Conservation (phyloP, 2,797 vertebrate genomes). For the Nyctibius grandis region DNA sequence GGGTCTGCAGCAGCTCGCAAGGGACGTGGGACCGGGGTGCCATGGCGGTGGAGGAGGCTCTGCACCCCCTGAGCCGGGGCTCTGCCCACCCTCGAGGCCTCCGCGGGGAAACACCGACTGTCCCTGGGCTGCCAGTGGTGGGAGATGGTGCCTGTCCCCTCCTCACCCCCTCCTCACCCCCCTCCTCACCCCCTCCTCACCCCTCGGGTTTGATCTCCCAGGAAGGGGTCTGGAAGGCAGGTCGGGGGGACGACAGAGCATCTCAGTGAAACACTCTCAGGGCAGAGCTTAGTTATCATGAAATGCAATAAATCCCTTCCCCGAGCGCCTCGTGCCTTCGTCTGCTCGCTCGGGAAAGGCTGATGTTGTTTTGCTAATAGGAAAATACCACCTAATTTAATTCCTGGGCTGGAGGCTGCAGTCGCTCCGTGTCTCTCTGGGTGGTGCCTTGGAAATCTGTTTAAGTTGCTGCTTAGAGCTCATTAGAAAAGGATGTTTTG, state of each 20-base stretch:
- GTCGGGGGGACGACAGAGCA: neutral
- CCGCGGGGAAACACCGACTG: neutral
- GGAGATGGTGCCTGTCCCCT: neutral
- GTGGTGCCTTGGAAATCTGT: neutral
- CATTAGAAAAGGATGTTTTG: neutral
- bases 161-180: neutral
- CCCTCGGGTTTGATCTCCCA: neutral
- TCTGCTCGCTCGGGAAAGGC: accelerated
- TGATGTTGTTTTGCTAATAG: neutral
- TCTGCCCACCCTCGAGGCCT: neutral
- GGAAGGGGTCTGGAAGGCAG: neutral
- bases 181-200: neutral
- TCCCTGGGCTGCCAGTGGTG: neutral
- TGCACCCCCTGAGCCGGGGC: neutral
- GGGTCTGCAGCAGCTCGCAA: neutral
- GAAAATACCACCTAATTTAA: neutral
- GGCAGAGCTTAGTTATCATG: neutral
- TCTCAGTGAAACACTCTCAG: accelerated
- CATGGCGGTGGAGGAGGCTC: neutral
- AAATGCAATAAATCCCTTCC: neutral
- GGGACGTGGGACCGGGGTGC: too few relatives aligned
- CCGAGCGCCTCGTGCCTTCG: accelerated
- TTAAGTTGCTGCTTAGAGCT: neutral
- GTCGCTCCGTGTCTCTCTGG: neutral
- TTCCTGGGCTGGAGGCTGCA: neutral